Percentiles rank a stretch among this genome's conserved stretches.
These are phyloP conservation scores for Grammatotria lemairii DNA, from an alignment of 2,113 vertebrate species.

Conservation along the genomic window DNA sequence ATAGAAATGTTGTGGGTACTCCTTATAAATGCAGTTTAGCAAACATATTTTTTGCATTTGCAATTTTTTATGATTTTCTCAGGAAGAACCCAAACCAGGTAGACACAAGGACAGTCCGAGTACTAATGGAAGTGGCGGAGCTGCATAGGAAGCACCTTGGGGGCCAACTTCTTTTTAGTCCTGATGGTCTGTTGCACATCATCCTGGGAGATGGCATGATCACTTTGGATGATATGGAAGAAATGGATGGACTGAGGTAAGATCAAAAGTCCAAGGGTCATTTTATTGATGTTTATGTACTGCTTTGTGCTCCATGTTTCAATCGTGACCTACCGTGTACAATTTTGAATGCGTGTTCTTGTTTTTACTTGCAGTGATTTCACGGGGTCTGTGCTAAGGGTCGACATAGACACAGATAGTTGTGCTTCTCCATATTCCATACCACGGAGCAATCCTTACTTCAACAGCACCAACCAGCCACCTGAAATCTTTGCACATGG, in stretches of 20 bases:
- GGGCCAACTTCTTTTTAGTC: constrained; percentile 89
- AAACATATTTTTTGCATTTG: not conserved
- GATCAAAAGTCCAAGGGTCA: not conserved
- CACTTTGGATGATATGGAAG: constrained; percentile 98
- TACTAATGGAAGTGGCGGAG: constrained; percentile 95
- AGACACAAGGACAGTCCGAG: constrained; percentile 81
- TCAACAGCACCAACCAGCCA: constrained; percentile 98
- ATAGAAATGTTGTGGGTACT: not conserved
- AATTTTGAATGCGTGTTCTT: not conserved
- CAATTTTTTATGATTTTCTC: not conserved
- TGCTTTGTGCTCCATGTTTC: not conserved
- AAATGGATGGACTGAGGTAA: constrained; percentile 98
- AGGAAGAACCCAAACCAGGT: constrained; percentile 97
- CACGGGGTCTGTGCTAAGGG: constrained; percentile 92
- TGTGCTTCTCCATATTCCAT: constrained; percentile 87
- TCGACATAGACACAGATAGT: constrained; percentile 86
- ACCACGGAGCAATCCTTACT: constrained; percentile 91
- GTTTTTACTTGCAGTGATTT: constrained; percentile 83
- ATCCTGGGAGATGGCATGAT: constrained; percentile 98
- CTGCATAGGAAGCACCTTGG: constrained; percentile 94
- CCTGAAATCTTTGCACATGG: constrained; percentile 97
- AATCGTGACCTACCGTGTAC: not conserved
- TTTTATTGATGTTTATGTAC: not conserved
- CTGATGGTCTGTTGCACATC: constrained; percentile 88
- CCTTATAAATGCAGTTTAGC: not conserved